Conservation (phyloP, 2,797 vertebrate species). For the Setipinna tenuifilis region DNA sequence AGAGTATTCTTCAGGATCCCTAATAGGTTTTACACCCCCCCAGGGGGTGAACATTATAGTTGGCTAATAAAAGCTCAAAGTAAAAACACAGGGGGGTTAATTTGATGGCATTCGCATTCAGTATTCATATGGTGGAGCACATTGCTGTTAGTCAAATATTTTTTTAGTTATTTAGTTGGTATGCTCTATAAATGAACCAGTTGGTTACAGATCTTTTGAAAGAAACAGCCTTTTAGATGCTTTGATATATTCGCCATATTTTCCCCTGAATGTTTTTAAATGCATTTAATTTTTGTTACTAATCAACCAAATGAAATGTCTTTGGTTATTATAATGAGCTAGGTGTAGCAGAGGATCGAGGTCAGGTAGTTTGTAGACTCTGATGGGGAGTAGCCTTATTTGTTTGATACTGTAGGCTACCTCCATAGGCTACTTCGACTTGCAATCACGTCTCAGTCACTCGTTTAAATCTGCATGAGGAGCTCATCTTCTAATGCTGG, state of each 20-base stretch:
- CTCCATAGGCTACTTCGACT: neutral
- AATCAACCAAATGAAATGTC: neutral
- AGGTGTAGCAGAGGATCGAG: neutral
- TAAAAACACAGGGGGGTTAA: neutral
- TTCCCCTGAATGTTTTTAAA: no score
- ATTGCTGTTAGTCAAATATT: neutral
- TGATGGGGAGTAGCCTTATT: neutral
- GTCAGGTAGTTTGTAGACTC: neutral
- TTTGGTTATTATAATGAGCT: neutral
- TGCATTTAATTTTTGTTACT: no score
- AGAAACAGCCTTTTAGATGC: no score
- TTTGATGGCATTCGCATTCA: no score
- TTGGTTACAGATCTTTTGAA: neutral
- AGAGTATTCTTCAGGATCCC: neutral
- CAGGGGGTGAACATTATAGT: neutral
- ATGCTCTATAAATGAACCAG: neutral
- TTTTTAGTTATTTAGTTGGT: neutral
- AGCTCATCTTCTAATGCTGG: neutral
- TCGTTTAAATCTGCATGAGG: neutral
- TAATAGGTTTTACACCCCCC: neutral
- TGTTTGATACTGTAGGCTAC: neutral
- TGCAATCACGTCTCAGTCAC: constrained; percentile 6
- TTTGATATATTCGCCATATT: no score
- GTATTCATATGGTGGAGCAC: neutral
- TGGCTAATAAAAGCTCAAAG: neutral